Evolutionary conservation across 2,888 invertebrate genomes (phyloP).

Genomic region (Girardia tigrina): DNA sequence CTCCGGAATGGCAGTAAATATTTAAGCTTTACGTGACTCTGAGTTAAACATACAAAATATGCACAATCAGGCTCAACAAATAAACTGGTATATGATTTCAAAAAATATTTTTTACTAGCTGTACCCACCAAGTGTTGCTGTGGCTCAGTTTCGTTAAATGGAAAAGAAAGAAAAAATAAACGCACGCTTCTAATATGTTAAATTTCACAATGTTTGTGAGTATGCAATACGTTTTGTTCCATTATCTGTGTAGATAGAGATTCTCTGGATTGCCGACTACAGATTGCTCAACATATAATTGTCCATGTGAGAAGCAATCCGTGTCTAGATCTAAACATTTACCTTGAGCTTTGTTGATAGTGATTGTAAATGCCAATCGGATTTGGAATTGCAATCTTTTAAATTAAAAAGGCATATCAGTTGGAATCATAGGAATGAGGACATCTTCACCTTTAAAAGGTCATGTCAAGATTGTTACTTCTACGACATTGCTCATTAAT

Average conservation of each 20-base stretch:
- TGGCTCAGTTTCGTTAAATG: too few species aligned
- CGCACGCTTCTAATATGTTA: too few species aligned
- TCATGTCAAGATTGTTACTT: conserved; percentile 33
- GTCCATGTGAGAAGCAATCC: conserved; percentile 36
- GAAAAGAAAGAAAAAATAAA: too few species aligned
- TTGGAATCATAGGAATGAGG: conserved; percentile 16
- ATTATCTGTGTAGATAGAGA: conserved; percentile 6
- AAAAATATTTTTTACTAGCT: too few species aligned
- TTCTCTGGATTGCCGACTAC: conserved; percentile 28
- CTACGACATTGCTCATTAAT: conserved; percentile 31
- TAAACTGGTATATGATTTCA: too few species aligned
- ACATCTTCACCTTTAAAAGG: conserved; percentile 34
- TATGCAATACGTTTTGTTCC: neutral
- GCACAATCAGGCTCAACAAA: too few species aligned
- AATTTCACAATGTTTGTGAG: too few species aligned
- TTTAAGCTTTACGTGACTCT: too few species aligned
- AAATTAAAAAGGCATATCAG: conserved; percentile 31
- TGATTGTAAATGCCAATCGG: conserved; percentile 31
- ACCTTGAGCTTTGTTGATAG: conserved; percentile 37
- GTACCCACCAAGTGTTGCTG: too few species aligned
- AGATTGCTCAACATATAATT: conserved; percentile 36
- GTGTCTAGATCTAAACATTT: conserved; percentile 33
- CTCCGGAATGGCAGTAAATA: too few species aligned
- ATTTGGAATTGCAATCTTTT: conserved; percentile 35
- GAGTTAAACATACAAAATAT: too few species aligned